Conservation (phyloP, 2,888 invertebrate genomes). For the Entomobrya multifasciata region DNA sequence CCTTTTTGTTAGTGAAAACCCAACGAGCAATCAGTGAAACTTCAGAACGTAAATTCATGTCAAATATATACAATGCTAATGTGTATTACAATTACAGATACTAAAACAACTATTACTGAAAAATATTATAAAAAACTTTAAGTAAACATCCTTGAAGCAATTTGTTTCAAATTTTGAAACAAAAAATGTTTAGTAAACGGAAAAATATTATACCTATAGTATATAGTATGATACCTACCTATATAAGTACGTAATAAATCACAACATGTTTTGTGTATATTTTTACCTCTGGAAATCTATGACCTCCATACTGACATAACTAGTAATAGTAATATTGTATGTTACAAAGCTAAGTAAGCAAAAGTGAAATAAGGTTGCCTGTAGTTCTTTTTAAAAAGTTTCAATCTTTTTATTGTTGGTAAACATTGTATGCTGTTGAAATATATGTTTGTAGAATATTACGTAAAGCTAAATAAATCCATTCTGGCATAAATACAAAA, state of each 20-base stretch:
- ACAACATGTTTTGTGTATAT: slow-evolving; percentile 55
- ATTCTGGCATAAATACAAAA: slow-evolving; percentile 19
- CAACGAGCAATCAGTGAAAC: slow-evolving; percentile 28
- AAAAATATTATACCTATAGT: no score
- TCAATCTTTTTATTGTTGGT: neutral
- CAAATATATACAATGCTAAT: slow-evolving; percentile 27
- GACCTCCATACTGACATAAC: slow-evolving; percentile 47
- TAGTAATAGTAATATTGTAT: neutral
- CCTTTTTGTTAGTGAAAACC: slow-evolving; percentile 2
- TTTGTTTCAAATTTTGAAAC: no score
- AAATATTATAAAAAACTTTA: no score
- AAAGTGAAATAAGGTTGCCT: no score
- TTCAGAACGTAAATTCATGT: slow-evolving; percentile 44
- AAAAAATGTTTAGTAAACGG: no score
- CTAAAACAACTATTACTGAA: neutral
- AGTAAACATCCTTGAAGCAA: no score
- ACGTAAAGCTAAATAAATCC: slow-evolving; percentile 17
- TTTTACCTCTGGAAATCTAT: slow-evolving; percentile 66
- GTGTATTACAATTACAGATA: neutral
- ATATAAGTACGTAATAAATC: slow-evolving; percentile 5
- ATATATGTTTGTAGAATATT: slow-evolving; percentile 19
- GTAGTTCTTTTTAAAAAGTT: no score
- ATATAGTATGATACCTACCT: neutral
- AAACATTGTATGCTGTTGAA: neutral
- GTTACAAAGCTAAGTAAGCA: neutral